Percentiles rank a stretch among this genome's conserved stretches.
Conservation (phyloP, 2,888 invertebrate species). For the Drosophila anomelani region DNA sequence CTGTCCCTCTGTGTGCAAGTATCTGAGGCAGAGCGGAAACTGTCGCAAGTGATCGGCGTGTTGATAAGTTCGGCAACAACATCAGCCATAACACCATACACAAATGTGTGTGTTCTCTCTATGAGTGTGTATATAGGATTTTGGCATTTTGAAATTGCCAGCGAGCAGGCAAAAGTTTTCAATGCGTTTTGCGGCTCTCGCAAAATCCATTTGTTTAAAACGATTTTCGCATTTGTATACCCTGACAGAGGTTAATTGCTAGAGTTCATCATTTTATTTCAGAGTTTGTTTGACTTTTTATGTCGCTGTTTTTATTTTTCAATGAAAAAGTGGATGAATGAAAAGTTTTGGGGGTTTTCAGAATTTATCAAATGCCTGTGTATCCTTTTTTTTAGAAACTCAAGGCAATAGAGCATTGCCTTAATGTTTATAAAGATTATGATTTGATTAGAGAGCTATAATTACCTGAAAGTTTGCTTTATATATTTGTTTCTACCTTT, state of each 20-base stretch:
- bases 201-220: constrained; percentile 57
- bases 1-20: constrained; percentile 28
- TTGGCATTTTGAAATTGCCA: constrained; percentile 57
- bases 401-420: background rate
- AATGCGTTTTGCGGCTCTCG: constrained; percentile 41
- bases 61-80: constrained; percentile 73
- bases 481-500: background rate
- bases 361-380: constrained; percentile 1
- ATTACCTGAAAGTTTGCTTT: constrained; percentile 8
- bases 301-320: background rate
- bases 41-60: constrained; percentile 82
- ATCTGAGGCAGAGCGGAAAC: constrained; percentile 76
- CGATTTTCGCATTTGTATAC: constrained; percentile 36
- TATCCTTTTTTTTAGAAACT: background rate
- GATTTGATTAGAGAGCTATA: background rate
- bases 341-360: constrained; percentile 2
- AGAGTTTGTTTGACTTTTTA: background rate
- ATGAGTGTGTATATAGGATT: constrained; percentile 54
- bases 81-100: constrained; percentile 38
- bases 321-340: background rate
- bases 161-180: constrained; percentile 54
- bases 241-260: constrained; percentile 34
- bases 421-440: background rate
- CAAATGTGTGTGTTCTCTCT: constrained; percentile 16
- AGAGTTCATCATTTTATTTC: constrained; percentile 17